Base-by-base conservation (phyloP, 64 coral and sea anemone species). In the Pachyseris speciosa region DNA sequence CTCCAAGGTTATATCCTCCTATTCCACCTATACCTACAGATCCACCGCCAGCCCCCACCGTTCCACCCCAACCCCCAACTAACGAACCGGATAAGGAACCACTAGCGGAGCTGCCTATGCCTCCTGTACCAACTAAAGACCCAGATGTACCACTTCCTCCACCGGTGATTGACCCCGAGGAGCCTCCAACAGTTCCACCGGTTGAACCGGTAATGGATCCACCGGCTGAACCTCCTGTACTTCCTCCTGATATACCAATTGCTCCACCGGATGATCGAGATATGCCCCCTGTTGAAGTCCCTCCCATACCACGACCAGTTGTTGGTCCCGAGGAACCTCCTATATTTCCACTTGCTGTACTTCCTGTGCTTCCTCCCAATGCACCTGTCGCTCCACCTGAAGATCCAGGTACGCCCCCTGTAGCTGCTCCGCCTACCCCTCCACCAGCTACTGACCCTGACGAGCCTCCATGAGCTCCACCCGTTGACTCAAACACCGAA, bases 261-360 rank as follows among this genome's bases (percentile, higher is more conserved):
- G 11, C 43, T 7, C 80, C 80, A 15, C 65, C 84, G 17, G 50
- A 37, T 28, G 55, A 67, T 67, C 65, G 78, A 30, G 78, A 32
- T 50, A 72, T 25, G 3, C 89, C 78, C 19, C 75, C 78, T 45
- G 67, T 69, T 74, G 26, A 25, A 51, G 30, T 11, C 6, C 64
- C 30, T 33, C 3, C 24, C 5, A 7, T 3, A 13, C 4, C 64
- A 33, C 4, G 2, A 27, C 9, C 71, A 43, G 7, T n/a, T 27
- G 39, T 8, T 27, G 37, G 24, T 1, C 74, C 42, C 26, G 22
- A 12, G 9, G 27, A 48, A 26, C 72, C 42, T 9, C 71, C 41
- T 1, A 74, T 26, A 53, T 25, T 28, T 1, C 17, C n/a, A n/a
- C n/a, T n/a, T n/a, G n/a, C n/a, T n/a, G n/a, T n/a, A n/a, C n/a